Evolutionary conservation across 2,113 vertebrate species (phyloP).

Genomic region (Varanus salvator): DNA sequence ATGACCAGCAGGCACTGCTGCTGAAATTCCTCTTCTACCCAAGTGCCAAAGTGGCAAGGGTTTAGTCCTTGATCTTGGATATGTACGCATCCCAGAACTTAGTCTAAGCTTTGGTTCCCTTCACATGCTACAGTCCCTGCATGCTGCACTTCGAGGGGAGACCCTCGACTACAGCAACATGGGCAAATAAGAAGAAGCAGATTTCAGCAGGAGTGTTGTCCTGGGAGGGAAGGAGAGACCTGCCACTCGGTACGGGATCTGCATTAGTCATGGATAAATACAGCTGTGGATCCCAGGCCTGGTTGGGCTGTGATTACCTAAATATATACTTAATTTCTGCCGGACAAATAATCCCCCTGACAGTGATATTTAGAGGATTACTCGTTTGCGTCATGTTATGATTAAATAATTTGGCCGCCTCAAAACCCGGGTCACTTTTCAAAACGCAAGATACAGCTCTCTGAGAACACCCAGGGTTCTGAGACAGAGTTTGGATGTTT

Average conservation of each 20-base stretch:
- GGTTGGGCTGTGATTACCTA: no score
- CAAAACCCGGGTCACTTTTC: not conserved
- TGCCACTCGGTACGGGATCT: not conserved
- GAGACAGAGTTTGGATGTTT: not conserved
- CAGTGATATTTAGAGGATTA: constrained; percentile 13
- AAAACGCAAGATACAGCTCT: not conserved
- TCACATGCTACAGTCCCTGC: not conserved
- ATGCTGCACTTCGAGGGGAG: not conserved
- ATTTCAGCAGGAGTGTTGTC: not conserved
- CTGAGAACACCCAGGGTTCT: not conserved
- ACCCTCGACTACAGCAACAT: not conserved
- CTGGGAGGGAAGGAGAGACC: not conserved
- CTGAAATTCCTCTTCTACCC: not conserved
- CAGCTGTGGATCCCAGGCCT: not conserved
- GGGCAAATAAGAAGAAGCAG: not conserved
- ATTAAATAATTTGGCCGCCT: constrained; percentile 2
- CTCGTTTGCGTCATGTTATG: not conserved
- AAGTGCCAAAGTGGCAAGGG: not conserved
- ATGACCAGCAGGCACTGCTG: not conserved
- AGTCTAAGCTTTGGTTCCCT: not conserved
- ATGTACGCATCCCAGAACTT: not conserved
- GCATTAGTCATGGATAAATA: not conserved
- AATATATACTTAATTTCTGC: not conserved
- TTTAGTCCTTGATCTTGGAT: not conserved
- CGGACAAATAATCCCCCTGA: not conserved